Base-by-base conservation (phyloP, 23 tunicate genomes). In the Styela clava region DNA sequence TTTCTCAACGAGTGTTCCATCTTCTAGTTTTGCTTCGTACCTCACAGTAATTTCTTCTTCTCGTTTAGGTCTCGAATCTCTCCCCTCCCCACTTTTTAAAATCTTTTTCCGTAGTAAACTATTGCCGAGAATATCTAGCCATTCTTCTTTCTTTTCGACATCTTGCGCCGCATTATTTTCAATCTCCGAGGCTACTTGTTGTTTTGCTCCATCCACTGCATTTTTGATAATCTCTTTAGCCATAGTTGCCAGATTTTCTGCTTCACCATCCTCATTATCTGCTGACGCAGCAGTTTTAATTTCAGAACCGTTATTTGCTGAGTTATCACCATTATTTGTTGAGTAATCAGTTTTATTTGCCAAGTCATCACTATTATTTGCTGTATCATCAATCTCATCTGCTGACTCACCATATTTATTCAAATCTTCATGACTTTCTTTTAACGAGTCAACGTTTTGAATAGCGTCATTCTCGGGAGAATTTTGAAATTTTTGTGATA, bases 1-100 rank as follows among this genome's bases (percentile, higher is more conserved):
- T 67, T 78, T 76, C 33, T 91, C 91, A 21, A 63, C 70, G 35
- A 83, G 28, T 27, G 69, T 29, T 19, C 34, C 77, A 77, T 86
- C 88, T 64, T 31, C 44, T 2, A 69, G 27, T 19, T 22, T 51
- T 7, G 72, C 78, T 29, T 27, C 85, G 20, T 82, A 64, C 24
- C 56, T 35, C 33, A 91, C 68, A 24, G 86, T 77, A 28, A 86
- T 87, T 79, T 91, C 97, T 78, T 91, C 79, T 1, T 82, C 85
- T 62, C 79, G 44, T 65, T 80, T 33, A 2, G 97, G 88, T 24
- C 88, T 76, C 7, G 82, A 28, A 20, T 69, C 64, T 51, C 2
- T 18, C 9, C 96, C 96, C 26, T 74, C 69, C 21, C 97, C 97
- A 69, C 36, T 9, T 7, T 3, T 24, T 0, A 91, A 0, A 22